A percentile compares a stretch with the other conserved stretches of the same genome.
Conservation (phyloP, 2,888 invertebrate genomes). For the Phoronis australis region DNA sequence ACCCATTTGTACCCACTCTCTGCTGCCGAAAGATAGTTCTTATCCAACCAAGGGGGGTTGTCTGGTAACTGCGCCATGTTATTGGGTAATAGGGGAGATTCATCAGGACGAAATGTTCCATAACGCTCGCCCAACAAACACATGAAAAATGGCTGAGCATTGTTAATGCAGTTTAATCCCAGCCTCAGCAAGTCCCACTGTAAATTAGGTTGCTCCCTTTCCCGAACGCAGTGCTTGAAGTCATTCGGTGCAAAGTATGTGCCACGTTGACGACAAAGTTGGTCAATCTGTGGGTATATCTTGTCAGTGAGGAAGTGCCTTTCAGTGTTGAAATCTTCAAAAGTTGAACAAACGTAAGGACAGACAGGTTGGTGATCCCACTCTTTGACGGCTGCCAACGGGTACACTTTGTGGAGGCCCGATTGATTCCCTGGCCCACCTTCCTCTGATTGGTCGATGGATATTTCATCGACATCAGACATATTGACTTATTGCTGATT, state of each 20-base stretch:
- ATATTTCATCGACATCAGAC: too few relatives aligned
- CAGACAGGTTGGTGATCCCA: conserved; percentile 25
- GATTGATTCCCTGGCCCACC: too few relatives aligned
- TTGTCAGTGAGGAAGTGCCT: conserved; percentile 23
- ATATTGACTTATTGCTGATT: too few relatives aligned
- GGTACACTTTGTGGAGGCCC: too few relatives aligned
- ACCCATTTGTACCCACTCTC: conserved; percentile 45
- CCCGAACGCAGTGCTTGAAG: too few relatives aligned
- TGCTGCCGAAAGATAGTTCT: conserved; percentile 36
- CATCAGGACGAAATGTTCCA: conserved; percentile 29
- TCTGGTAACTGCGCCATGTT: conserved; percentile 15
- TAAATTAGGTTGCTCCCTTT: too few relatives aligned
- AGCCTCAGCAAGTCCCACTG: conserved; percentile 32
- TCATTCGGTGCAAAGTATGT: conserved; percentile 40
- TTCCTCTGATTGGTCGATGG: too few relatives aligned
- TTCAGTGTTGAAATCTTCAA: conserved; percentile 31
- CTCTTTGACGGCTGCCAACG: neutral
- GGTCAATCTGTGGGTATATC: conserved; percentile 36
- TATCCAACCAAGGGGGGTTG: conserved; percentile 32
- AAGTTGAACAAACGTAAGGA: conserved; percentile 37
- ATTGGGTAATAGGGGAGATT: conserved; percentile 21
- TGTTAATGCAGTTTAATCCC: conserved; percentile 30
- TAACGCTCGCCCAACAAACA: conserved; percentile 47
- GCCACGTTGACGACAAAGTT: conserved; percentile 30
- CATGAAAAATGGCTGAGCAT: conserved; percentile 42